phyloP scores from a whole-genome alignment of 2,797 vertebrate genomes.

The Sylvilagus floridanus region DNA sequence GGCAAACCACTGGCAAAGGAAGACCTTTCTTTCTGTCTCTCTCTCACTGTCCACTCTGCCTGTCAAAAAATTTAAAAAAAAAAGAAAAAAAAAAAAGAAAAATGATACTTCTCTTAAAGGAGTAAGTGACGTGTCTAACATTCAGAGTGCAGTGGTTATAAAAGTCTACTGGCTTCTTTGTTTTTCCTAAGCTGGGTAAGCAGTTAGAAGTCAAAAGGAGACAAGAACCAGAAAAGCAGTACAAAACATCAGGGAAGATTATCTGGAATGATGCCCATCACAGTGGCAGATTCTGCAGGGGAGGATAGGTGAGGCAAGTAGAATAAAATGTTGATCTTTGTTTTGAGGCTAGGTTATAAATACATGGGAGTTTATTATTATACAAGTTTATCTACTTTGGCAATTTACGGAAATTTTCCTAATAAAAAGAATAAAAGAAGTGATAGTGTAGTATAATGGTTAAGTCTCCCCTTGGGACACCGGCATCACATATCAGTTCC shows the following conservation, averaged over 20 bases:
- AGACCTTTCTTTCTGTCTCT: no score
- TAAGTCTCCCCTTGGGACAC: no score
- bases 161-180: background rate
- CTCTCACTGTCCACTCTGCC: no score
- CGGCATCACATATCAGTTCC: no score
- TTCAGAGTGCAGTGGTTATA: background rate
- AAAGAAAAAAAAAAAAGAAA: no score
- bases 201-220: background rate
- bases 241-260: background rate
- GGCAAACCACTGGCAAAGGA: no score
- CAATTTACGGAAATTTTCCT: no score
- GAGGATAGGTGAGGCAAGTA: background rate
- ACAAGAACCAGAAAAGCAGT: background rate
- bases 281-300: background rate
- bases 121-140: background rate
- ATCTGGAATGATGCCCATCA: background rate
- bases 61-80: no score
- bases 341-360: background rate
- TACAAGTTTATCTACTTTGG: no score
- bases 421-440: no score
- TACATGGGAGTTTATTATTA: background rate
- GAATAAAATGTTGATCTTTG: background rate
- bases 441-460: background rate
- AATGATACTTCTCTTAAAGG: slow-evolving; percentile 12
- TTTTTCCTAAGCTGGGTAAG: background rate